Evolutionary conservation across 2,888 invertebrate species (phyloP).

Genomic region (Leptopilina syphax): DNA sequence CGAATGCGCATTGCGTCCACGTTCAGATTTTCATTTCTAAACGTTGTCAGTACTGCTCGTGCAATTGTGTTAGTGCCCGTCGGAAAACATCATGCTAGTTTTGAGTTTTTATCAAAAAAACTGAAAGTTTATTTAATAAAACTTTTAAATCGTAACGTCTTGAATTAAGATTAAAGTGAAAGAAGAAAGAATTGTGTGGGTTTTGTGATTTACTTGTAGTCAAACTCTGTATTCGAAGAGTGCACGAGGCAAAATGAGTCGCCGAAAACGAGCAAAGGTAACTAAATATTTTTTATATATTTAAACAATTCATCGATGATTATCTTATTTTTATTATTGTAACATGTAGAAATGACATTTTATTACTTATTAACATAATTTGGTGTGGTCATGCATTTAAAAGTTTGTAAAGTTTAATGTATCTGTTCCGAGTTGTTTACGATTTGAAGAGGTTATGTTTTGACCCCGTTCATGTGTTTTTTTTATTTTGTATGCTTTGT

Average conservation of each 20-base stretch:
- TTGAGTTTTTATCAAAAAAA: slow-evolving; percentile 20
- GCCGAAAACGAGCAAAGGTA: slow-evolving; percentile 81
- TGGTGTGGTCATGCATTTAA: neutral
- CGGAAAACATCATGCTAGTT: slow-evolving; percentile 15
- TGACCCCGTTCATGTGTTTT: slow-evolving; percentile 45
- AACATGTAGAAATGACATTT: neutral
- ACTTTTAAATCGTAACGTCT: slow-evolving; percentile 4
- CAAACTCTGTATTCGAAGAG: slow-evolving; percentile 3
- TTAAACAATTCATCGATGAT: neutral
- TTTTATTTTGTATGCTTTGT: slow-evolving; percentile 1
- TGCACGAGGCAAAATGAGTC: slow-evolving; percentile 77
- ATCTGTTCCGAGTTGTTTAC: slow-evolving; percentile 19
- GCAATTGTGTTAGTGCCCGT: slow-evolving; percentile 13
- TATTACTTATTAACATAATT: neutral
- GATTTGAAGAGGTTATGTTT: slow-evolving; percentile 54
- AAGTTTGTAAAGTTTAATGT: neutral
- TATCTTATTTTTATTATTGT: neutral
- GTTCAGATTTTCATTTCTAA: neutral
- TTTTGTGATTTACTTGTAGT: neutral
- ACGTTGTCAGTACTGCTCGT: neutral
- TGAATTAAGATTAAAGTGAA: neutral
- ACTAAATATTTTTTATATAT: slow-evolving; percentile 37
- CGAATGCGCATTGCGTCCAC: neutral
- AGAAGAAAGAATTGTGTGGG: neutral
- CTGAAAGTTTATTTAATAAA: slow-evolving; percentile 28